Percentiles rank a stretch among this genome's conserved stretches.
Conservation (phyloP, 2,888 invertebrate genomes). For the Digitonthophagus gazella region DNA sequence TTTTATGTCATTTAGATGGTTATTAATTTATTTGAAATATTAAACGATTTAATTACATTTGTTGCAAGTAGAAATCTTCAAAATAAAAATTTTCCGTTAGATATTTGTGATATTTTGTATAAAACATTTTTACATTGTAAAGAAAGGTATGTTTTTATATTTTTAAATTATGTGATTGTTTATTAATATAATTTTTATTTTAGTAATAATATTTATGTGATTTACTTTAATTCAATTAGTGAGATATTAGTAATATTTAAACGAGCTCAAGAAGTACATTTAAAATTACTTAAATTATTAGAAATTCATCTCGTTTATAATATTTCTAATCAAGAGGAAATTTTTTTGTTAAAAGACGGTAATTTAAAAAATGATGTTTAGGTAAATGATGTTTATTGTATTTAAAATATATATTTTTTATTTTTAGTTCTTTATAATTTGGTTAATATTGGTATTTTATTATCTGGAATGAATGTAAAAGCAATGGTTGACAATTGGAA, state of each 20-base stretch:
- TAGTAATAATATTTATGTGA: conserved; percentile 37
- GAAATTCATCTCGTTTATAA: conserved; percentile 29
- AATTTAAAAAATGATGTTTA: conserved; percentile 18
- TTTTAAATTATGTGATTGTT: conserved; percentile 3
- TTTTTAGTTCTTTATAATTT: conserved; percentile 53
- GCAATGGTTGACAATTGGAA: conserved; percentile 60
- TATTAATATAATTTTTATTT: conserved; percentile 17
- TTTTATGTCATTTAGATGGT: conserved; percentile 32
- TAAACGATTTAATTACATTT: conserved; percentile 30
- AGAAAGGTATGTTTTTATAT: conserved; percentile 48
- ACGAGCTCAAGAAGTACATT: conserved; percentile 35
- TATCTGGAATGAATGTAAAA: conserved; percentile 55
- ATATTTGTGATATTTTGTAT: conserved; percentile 48
- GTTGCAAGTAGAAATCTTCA: conserved; percentile 24
- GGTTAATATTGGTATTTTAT: conserved; percentile 53
- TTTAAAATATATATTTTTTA: conserved; percentile 8
- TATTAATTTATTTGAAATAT: conserved; percentile 31
- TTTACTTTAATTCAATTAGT: conserved; percentile 32
- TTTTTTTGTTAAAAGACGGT: conserved; percentile 33
- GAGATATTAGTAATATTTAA: conserved; percentile 38
- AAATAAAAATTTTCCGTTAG: conserved; percentile 31
- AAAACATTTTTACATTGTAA: conserved; percentile 55
- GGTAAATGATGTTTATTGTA: too few species aligned
- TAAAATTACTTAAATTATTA: conserved; percentile 34
- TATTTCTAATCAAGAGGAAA: conserved; percentile 29